Conservation (phyloP, 2,888 invertebrate genomes). For the Pachymerium ferrugineum region DNA sequence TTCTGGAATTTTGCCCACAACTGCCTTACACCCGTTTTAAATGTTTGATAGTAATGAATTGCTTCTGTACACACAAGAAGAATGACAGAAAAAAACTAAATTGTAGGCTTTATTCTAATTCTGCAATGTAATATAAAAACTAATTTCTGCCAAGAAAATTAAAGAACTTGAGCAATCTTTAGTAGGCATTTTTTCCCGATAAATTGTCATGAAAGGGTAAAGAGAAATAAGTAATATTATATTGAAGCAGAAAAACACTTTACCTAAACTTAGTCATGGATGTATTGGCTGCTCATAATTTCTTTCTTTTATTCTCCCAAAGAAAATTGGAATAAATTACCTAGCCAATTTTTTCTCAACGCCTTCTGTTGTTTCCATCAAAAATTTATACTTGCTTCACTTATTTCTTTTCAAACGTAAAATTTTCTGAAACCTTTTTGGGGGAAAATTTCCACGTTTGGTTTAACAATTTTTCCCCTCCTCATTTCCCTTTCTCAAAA, state of each 20-base stretch:
- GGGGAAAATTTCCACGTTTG: background rate
- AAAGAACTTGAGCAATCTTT: no score
- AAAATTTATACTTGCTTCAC: constrained; percentile 16
- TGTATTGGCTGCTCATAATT: constrained; percentile 9
- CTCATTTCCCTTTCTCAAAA: background rate
- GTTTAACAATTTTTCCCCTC: background rate
- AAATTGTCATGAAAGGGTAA: no score
- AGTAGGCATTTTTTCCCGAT: no score
- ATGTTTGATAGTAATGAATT: constrained; percentile 19
- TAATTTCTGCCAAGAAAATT: no score
- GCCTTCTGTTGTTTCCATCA: background rate
- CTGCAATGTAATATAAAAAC: no score
- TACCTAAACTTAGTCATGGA: background rate
- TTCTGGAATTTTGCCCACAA: constrained; percentile 23
- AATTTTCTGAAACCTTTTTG: background rate
- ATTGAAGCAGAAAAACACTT: background rate
- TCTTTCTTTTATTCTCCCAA: background rate
- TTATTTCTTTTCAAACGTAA: constrained; percentile 9
- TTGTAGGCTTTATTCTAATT: no score
- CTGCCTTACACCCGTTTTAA: background rate
- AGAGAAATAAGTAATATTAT: no score
- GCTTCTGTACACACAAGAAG: background rate
- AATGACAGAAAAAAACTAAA: background rate
- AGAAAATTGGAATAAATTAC: constrained; percentile 12
- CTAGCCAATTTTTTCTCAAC: background rate